Conservation (phyloP, 35 echinoderm and acorn worm species). For the Nesometra sesokonis region DNA sequence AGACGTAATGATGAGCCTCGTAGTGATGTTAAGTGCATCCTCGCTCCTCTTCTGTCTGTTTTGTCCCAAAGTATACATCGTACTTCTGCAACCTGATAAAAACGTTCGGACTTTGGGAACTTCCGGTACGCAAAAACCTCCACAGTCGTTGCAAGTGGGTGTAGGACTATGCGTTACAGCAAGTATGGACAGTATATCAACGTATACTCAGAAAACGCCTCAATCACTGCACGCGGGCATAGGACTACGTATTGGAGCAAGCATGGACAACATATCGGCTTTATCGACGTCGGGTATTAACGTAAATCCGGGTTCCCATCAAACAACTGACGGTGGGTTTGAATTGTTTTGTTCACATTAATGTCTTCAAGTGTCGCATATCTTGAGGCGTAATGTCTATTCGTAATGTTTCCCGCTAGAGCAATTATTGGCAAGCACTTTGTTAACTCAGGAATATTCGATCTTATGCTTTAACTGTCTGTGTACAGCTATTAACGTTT, state of each 20-base stretch:
- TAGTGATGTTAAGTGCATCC: conserved; percentile 60
- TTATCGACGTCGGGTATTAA: neutral
- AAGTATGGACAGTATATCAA: no score
- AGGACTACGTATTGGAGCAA: neutral
- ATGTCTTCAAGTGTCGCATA: neutral
- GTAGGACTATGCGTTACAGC: neutral
- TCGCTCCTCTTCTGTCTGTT: conserved; percentile 83
- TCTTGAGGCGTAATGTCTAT: neutral
- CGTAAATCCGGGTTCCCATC: neutral
- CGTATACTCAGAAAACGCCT: no score
- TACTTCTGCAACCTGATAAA: conserved; percentile 81
- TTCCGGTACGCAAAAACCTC: neutral
- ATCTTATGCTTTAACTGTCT: neutral
- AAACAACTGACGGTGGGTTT: neutral
- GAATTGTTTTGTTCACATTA: neutral
- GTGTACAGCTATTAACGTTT: no score
- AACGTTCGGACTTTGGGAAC: conserved; percentile 10
- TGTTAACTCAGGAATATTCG: neutral
- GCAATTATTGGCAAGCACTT: neutral
- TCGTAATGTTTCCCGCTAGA: neutral
- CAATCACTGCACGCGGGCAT: no score
- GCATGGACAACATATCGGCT: no score
- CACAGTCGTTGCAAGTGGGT: neutral
- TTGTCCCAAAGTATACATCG: conserved; percentile 90
- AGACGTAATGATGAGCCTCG: conserved; percentile 76